Evolutionary conservation across 2,797 vertebrate genomes (phyloP), one percentile per base, ranked within the genome.

Genomic region (Semotilus atromaculatus): DNA sequence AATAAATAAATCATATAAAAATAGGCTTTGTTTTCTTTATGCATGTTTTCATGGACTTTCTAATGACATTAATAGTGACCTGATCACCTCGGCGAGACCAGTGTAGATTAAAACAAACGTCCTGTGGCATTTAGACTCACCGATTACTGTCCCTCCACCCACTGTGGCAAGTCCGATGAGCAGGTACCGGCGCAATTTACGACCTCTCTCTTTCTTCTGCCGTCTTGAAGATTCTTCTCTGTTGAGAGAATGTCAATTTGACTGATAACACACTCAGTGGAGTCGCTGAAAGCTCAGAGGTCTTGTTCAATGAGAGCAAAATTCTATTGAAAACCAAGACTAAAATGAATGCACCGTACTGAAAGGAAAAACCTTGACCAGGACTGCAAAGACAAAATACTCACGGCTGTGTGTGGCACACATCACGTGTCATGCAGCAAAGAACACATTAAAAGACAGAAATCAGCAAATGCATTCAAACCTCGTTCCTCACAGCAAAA

Each of bases 161-260:
- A 99, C 93, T 0, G 98, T 97, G 0, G 98, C 98, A 80, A 99
- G 92, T 68, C 98, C 97, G 9, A 99, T 98, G 86, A 99, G 96
- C 71, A 99, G 93, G 89, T 97, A 99, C 38, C 97, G 95, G 19
- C 97, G 96, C 89, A 97, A 90, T 89, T 95, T 98, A 21, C 92
- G 94, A 38, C 94, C 94, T 82, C 94, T 96, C 90, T 99, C 98
- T 88, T 94, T 97, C 87, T 89, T 97, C 87, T 80, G 95, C 78
- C 97, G 94, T 58, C 95, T 94, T 2, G 93, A 93, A 58, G 96
- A 96, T 31, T 96, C 96, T 40, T 92, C 95, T 90, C 98, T 99
- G 88, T 36, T n/a, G 72, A 29, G 84, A 80, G 53, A 86, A 91
- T 23, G 40, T 71, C 29, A 48, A 14, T 45, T 14, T 80, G 13